Base-by-base conservation (phyloP, 2,797 vertebrate species). In the Hoplostethus mediterraneus region DNA sequence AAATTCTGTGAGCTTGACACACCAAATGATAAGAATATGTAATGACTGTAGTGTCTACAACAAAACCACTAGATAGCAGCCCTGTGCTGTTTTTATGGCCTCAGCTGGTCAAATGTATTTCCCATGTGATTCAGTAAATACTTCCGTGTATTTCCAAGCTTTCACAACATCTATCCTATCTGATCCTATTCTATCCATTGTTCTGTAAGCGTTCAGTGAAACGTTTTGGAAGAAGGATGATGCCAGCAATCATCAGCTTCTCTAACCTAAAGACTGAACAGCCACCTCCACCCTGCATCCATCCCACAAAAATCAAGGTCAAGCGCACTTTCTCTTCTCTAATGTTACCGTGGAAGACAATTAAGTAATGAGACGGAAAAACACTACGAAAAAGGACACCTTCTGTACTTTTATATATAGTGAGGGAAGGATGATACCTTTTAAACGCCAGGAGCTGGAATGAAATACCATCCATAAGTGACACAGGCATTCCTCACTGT, bases 401-500 rank as follows among this genome's bases (percentile, higher is more conserved):
- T 55, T 33, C 17, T 58, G 21, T n/a, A 48, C 5, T 63, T 8
- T 40, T 40, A 40, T 8, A 40, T 40, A 40, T 8, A 8, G 7
- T 8, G 70, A 81, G 52, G 68, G 51, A 65, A 38, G 63, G 56
- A 8, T 53, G 51, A 51, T 53, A 56, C 12, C 42, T 44, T 38
- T 17, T 51, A 45, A 66, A 61, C 57, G 30, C 54, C 33, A 48
- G 49, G 72, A 72, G 72, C 62, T 62, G 51, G 44, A 63, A 67
- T 66, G 45, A 77, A 75, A 78, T 58, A 21, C 33, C 73, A 78
- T 71, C 81, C 74, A 78, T 71, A 40, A 40, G 82, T 73, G 78
- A 21, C 21, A 21, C 21, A 21, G 21, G 21, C 21, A 21, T 21
- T 21, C 21, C 21, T 21, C 21, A 21, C 21, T 21, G 21, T 21